Conservation (phyloP, 2,888 invertebrate species). For the Mimachlamys varia region DNA sequence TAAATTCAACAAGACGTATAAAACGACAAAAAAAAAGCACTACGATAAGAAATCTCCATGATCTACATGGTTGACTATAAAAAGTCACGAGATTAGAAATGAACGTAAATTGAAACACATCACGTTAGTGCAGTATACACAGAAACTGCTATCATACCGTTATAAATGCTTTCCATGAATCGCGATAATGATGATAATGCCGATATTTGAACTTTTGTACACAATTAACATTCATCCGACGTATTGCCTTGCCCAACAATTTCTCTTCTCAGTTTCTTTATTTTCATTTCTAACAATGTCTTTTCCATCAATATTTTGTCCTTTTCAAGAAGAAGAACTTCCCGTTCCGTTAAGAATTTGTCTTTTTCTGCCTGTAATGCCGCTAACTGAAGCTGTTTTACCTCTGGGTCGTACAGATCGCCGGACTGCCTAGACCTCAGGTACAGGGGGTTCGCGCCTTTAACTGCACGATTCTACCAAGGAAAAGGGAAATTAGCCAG, state of each 20-base stretch:
- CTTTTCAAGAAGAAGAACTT: not conserved
- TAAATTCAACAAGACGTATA: too few species aligned
- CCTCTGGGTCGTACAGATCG: not conserved
- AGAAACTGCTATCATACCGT: too few species aligned
- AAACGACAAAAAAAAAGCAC: too few species aligned
- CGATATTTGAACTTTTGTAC: not conserved
- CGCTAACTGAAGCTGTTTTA: not conserved
- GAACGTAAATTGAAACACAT: too few species aligned
- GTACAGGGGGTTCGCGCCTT: not conserved
- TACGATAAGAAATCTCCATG: too few species aligned
- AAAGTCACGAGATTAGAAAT: too few species aligned
- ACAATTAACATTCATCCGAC: not conserved
- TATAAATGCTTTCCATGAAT: not conserved
- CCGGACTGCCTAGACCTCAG: not conserved
- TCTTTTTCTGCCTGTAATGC: slow-evolving; percentile 19
- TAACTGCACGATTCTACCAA: not conserved
- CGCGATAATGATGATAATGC: not conserved
- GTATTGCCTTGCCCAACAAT: not conserved
- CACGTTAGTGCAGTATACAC: too few species aligned
- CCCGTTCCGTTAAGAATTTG: not conserved
- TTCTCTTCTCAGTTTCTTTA: slow-evolving; percentile 9
- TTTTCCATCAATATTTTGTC: not conserved
- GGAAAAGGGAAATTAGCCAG: not conserved
- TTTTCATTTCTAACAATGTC: not conserved
- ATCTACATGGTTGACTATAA: too few species aligned